These are phyloP conservation scores for Podarcis muralis DNA, from an alignment of 2,113 vertebrate genomes.

Conservation along the genomic window DNA sequence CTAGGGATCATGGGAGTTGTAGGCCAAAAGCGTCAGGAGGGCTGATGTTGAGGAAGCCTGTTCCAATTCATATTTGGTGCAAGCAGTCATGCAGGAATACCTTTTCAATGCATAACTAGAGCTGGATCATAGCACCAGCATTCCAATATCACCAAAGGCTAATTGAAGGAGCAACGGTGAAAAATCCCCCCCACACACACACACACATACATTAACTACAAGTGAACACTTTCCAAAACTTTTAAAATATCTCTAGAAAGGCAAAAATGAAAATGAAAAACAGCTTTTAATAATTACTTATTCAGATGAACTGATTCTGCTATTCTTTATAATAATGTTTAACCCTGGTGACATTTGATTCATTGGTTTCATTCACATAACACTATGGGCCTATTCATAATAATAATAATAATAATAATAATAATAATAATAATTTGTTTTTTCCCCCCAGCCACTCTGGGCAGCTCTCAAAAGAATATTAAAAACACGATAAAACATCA, in stretches of 20 bases:
- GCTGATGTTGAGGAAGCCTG: too few relatives aligned
- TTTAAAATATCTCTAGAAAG: conserved; percentile 5
- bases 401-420: too few relatives aligned
- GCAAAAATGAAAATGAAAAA: too few relatives aligned
- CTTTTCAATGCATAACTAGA: background rate
- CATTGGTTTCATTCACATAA: background rate
- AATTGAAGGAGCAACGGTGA: conserved; percentile 44
- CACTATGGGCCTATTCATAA: too few relatives aligned
- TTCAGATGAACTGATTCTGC: background rate
- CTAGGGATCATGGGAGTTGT: too few relatives aligned
- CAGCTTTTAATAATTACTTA: conserved; percentile 48
- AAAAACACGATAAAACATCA: too few relatives aligned
- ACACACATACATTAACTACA: conserved; percentile 50
- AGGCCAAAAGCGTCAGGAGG: too few relatives aligned
- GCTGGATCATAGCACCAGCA: background rate
- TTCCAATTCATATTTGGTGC: background rate
- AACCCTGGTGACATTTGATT: conserved; percentile 21
- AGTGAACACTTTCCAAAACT: conserved; percentile 42
- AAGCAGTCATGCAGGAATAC: background rate
- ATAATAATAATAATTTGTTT: too few relatives aligned
- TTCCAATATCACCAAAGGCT: background rate
- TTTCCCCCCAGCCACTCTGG: too few relatives aligned
- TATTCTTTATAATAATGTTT: background rate
- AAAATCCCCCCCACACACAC: conserved; percentile 28
- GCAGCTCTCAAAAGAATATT: too few relatives aligned